Conservation (phyloP, 2,113 vertebrate genomes). For the Catharus minimus region DNA sequence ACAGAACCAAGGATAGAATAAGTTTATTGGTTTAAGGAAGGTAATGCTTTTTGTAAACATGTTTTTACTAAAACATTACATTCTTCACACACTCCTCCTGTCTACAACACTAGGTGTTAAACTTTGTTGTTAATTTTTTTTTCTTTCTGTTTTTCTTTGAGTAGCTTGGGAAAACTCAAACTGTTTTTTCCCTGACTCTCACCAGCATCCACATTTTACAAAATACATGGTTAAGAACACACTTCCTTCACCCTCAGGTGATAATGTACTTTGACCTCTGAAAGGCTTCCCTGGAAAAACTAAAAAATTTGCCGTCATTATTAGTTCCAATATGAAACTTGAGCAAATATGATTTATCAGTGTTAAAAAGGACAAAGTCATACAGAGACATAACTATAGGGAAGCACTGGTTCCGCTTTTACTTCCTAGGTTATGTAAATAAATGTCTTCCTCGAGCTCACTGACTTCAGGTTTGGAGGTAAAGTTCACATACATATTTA, state of each 20-base stretch:
- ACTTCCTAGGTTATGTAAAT: background rate
- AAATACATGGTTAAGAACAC: background rate
- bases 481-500: background rate
- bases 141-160: too few relatives aligned
- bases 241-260: background rate
- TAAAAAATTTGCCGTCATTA: background rate
- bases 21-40: too few relatives aligned
- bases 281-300: background rate
- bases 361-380: background rate
- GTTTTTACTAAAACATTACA: too few relatives aligned
- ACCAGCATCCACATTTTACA: background rate
- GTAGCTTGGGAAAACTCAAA: too few relatives aligned
- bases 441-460: background rate
- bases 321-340: background rate
- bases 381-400: background rate
- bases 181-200: too few relatives aligned
- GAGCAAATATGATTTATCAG: background rate
- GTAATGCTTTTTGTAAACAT: too few relatives aligned
- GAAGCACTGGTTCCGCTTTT: background rate
- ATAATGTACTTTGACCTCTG: background rate
- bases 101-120: too few relatives aligned
- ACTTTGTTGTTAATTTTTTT: too few relatives aligned
- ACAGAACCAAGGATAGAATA: too few relatives aligned
- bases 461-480: background rate
- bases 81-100: too few relatives aligned